Percentiles rank a stretch among this genome's conserved stretches.
phyloP scores from a whole-genome alignment of 2,113 vertebrate genomes.

The Megaptera novaeangliae region DNA sequence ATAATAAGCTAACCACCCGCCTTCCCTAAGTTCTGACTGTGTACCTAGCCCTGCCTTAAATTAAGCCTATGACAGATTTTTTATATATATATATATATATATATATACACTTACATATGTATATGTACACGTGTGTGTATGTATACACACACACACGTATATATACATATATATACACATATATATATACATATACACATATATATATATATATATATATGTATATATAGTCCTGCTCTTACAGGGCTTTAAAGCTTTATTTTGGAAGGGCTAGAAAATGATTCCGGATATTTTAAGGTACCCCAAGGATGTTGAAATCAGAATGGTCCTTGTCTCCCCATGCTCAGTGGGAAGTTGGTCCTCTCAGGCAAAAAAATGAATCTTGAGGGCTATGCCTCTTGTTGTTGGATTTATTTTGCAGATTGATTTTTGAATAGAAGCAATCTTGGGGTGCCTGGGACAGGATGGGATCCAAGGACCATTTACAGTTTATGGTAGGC shows the following conservation, averaged over 20 bases:
- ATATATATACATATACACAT: not conserved
- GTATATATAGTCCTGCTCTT: not conserved
- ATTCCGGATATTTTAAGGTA: not conserved
- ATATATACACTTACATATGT: not conserved
- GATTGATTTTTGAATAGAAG: not conserved
- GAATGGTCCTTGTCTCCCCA: not conserved
- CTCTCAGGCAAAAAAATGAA: not conserved
- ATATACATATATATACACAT: fast-evolving
- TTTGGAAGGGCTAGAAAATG: not conserved
- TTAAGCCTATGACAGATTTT: not conserved
- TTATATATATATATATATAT: not conserved
- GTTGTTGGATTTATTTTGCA: not conserved
- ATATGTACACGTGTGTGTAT: not conserved
- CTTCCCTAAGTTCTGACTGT: not conserved
- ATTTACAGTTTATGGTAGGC: not conserved
- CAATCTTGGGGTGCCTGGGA: not conserved
- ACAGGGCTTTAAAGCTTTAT: not conserved
- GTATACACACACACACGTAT: not conserved
- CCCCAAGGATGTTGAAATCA: not conserved
- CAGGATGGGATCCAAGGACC: not conserved
- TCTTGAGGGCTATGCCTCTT: not conserved
- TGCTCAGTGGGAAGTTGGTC: not conserved
- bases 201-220: not conserved
- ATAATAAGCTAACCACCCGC: not conserved
- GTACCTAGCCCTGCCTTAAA: not conserved